These are phyloP conservation scores for Crotophaga sulcirostris DNA, from an alignment of 2,113 vertebrate genomes.

Conservation along the genomic window DNA sequence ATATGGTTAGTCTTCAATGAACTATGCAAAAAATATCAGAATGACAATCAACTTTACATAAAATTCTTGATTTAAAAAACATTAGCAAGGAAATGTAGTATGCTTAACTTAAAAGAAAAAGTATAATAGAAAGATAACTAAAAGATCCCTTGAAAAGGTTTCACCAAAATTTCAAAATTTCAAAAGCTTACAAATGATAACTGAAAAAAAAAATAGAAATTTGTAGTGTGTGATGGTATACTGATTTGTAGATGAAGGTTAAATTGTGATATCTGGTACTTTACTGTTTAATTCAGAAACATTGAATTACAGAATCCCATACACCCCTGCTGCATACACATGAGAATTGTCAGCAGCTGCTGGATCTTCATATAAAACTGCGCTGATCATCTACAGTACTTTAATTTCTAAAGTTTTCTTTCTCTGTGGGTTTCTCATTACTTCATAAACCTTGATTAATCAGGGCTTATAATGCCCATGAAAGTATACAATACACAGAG, in stretches of 20 bases:
- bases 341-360: background rate
- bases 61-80: background rate
- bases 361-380: background rate
- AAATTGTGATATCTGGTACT: background rate
- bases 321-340: background rate
- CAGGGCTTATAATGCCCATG: background rate
- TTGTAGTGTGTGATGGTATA: background rate
- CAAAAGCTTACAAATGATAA: background rate
- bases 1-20: background rate
- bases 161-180: background rate
- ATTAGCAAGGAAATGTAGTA: background rate
- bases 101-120: background rate
- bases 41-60: background rate
- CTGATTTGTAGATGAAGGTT: background rate
- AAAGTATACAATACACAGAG: background rate
- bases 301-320: background rate
- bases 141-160: background rate
- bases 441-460: background rate
- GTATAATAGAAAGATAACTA: background rate
- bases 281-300: background rate
- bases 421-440: background rate
- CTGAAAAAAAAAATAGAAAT: background rate
- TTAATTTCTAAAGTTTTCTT: background rate
- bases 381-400: background rate
- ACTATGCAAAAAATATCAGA: background rate